These are phyloP conservation scores for Xiphorhynchus elegans DNA, from an alignment of 2,113 vertebrate species.

Conservation along the genomic window DNA sequence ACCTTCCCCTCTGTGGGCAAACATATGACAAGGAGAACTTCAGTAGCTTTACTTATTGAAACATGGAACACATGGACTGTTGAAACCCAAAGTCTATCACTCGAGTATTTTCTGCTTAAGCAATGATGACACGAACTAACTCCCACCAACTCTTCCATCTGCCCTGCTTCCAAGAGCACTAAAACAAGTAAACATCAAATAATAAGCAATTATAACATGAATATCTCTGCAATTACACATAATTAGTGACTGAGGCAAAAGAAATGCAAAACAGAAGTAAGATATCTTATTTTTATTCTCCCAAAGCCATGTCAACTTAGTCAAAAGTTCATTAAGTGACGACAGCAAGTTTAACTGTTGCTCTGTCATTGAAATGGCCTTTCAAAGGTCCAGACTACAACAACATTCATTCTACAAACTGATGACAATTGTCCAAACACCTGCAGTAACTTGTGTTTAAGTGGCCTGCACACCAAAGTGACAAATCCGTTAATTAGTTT, in stretches of 20 bases:
- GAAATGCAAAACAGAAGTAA: neutral
- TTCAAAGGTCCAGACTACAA: constrained; percentile 28
- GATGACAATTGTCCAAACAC: constrained; percentile 12
- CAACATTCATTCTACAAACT: neutral
- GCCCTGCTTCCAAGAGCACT: neutral
- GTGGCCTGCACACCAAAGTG: neutral
- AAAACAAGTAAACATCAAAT: constrained; percentile 14
- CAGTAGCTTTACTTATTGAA: neutral
- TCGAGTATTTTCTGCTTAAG: neutral
- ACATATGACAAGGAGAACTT: neutral
- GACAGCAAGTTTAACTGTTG: neutral
- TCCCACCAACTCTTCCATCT: neutral
- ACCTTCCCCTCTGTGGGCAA: neutral
- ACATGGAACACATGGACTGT: neutral
- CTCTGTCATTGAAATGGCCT: neutral
- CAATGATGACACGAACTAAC: neutral
- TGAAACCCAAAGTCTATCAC: neutral
- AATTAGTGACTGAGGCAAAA: neutral
- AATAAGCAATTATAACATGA: neutral
- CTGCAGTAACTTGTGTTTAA: constrained; percentile 12
- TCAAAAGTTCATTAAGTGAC: neutral
- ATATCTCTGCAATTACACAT: neutral
- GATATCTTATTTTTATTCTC: neutral
- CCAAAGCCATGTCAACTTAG: neutral
- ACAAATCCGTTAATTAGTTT: constrained; percentile 36